Conservation (phyloP, 2,888 invertebrate species). For the Plutella xylostella region DNA sequence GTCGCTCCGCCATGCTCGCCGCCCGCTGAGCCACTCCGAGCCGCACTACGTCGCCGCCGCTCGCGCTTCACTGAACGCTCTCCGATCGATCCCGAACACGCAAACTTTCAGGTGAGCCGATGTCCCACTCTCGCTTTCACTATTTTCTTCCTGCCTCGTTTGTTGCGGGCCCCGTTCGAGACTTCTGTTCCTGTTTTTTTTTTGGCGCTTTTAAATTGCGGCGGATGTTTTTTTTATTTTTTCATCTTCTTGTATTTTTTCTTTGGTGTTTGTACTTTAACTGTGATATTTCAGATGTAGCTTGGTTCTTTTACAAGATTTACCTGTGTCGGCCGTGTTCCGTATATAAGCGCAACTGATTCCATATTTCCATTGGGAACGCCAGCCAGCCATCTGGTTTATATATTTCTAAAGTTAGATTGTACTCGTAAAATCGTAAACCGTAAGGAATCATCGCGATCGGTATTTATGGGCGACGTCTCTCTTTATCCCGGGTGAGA, state of each 20-base stretch:
- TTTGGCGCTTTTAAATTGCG: not conserved
- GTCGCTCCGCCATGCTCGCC: not conserved
- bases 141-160: conserved; percentile 30
- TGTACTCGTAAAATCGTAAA: conserved; percentile 68
- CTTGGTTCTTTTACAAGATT: no score
- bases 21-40: no score
- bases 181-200: not conserved
- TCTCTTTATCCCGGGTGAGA: conserved; percentile 17
- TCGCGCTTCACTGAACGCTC: conserved; percentile 35
- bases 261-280: not conserved
- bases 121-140: not conserved
- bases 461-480: conserved; percentile 42
- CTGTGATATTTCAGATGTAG: not conserved
- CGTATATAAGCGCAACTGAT: no score
- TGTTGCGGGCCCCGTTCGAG: no score
- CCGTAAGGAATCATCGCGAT: conserved; percentile 50
- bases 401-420: conserved; percentile 68
- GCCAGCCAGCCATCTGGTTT: conserved; percentile 65
- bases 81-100: conserved; percentile 27
- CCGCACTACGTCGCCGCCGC: not conserved
- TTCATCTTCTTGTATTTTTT: not conserved
- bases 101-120: conserved; percentile 25
- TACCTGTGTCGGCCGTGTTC: no score
- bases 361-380: conserved; percentile 51
- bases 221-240: conserved; percentile 9